Percentiles rank a stretch among this genome's conserved stretches.
Evolutionary conservation across 1,140 invertebrate genomes (phyloP).

Genomic region (Saxidomus purpurata): DNA sequence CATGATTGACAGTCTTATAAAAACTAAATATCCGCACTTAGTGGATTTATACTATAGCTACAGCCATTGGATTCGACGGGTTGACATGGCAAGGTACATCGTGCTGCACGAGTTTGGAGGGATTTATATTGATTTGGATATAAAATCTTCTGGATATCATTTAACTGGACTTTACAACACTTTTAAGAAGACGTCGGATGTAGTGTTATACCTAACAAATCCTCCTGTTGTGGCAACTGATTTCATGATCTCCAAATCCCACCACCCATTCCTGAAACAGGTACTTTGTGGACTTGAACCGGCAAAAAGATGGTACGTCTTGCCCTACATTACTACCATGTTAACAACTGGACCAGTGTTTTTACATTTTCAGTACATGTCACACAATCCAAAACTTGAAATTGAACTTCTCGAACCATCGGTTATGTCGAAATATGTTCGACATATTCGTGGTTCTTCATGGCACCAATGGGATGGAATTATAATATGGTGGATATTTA

Average conservation of each 20-base stretch:
- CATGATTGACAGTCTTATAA: conserved; percentile 38
- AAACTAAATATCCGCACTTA: conserved; percentile 9
- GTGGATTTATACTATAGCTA: conserved; percentile 3
- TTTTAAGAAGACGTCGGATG: background rate
- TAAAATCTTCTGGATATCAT: background rate
- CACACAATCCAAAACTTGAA: background rate
- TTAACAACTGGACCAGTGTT: conserved; percentile 44
- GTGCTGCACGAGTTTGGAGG: conserved; percentile 44
- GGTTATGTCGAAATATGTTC: background rate
- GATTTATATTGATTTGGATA: conserved; percentile 36
- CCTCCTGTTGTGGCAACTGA: background rate
- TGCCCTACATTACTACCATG: conserved; percentile 58
- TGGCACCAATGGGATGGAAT: conserved; percentile 53
- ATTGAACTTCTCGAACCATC: background rate
- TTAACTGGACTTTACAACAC: background rate
- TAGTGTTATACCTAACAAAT: conserved; percentile 3
- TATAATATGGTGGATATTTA: conserved; percentile 51
- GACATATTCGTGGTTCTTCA: conserved; percentile 20
- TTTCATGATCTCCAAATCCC: background rate
- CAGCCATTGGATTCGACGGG: conserved; percentile 34
- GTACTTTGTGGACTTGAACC: conserved; percentile 5
- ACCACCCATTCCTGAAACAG: background rate
- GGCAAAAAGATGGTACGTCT: conserved; percentile 7
- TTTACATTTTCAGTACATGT: background rate
- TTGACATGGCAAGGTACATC: conserved; percentile 9